Evolutionary conservation across 2,113 vertebrate genomes (phyloP).

Genomic region (Gymnobelideus leadbeateri): DNA sequence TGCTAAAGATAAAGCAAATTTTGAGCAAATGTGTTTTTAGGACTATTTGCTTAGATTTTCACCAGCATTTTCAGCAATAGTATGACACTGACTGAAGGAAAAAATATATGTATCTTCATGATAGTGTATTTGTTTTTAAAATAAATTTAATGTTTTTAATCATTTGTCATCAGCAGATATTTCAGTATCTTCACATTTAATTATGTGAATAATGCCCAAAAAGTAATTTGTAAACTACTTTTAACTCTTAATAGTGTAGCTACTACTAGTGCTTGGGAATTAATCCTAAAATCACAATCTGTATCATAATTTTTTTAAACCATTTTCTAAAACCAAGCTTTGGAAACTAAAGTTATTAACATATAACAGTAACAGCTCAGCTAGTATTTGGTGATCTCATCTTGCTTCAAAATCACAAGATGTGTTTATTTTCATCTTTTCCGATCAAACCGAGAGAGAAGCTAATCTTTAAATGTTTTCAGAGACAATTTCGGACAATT

Average conservation of each 20-base stretch:
- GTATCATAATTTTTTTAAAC: not conserved
- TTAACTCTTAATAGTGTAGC: slow-evolving; percentile 23
- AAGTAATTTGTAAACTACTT: slow-evolving; percentile 31
- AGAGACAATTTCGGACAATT: not conserved
- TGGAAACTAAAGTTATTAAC: not conserved
- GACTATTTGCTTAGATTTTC: slow-evolving; percentile 74
- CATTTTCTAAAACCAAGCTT: not conserved
- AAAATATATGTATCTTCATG: slow-evolving; percentile 71
- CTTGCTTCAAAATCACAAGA: not conserved
- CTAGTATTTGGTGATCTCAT: not conserved
- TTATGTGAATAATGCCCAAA: slow-evolving; percentile 39
- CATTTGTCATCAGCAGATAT: slow-evolving; percentile 50
- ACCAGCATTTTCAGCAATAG: slow-evolving; percentile 64
- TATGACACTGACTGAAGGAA: slow-evolving; percentile 59
- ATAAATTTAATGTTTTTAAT: slow-evolving; percentile 55
- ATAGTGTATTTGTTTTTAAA: slow-evolving; percentile 50
- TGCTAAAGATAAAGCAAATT: slow-evolving; percentile 73
- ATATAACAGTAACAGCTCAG: slow-evolving; percentile 18
- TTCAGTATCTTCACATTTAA: slow-evolving; percentile 54
- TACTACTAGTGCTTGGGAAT: slow-evolving; percentile 7
- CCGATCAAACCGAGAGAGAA: not conserved
- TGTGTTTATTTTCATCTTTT: not conserved
- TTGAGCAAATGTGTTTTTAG: slow-evolving; percentile 65
- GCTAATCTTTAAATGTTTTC: not conserved
- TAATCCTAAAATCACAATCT: slow-evolving; percentile 22